phyloP scores from a whole-genome alignment of 2,888 invertebrate species.

The Zygothrica quintamaculata region DNA sequence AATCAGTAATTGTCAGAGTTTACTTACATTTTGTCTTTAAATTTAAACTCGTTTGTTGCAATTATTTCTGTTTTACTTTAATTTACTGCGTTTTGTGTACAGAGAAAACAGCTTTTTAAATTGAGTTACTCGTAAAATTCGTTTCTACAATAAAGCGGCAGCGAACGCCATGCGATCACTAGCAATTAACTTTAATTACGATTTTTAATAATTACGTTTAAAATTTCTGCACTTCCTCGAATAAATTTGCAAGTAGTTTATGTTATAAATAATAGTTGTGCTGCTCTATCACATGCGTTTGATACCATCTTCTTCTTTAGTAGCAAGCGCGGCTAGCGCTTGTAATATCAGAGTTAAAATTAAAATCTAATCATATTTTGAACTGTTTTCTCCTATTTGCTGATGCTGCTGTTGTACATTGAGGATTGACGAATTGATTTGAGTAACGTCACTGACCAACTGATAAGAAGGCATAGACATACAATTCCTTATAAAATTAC shows the following conservation, averaged over 20 bases:
- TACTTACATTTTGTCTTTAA: constrained; percentile 15
- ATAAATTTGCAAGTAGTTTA: constrained; percentile 35
- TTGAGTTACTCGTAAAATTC: constrained; percentile 65
- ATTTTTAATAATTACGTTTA: constrained; percentile 38
- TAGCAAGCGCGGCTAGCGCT: constrained; percentile 11
- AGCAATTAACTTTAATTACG: constrained; percentile 27
- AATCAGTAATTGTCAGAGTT: constrained; percentile 12
- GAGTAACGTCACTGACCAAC: constrained; percentile 9
- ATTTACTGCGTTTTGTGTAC: constrained; percentile 32
- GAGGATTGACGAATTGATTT: constrained; percentile 17
- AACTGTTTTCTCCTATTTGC: constrained; percentile 14
- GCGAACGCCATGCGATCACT: constrained; percentile 49
- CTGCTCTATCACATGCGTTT: constrained; percentile 65
- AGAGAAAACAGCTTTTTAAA: constrained; percentile 37
- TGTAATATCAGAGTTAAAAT: constrained; percentile 15
- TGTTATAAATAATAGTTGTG: constrained; percentile 48
- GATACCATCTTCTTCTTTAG: constrained; percentile 39
- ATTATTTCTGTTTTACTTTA: constrained; percentile 16
- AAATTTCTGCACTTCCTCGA: constrained; percentile 35
- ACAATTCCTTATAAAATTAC: constrained; percentile 87
- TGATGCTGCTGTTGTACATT: constrained; percentile 14
- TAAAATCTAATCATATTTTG: constrained; percentile 56
- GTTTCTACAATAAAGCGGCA: constrained; percentile 66
- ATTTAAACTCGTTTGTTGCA: constrained; percentile 5
- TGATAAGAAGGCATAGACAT: constrained; percentile 77